These are phyloP conservation scores for Sturmia bella DNA, from an alignment of 2,888 invertebrate genomes.

Conservation along the genomic window DNA sequence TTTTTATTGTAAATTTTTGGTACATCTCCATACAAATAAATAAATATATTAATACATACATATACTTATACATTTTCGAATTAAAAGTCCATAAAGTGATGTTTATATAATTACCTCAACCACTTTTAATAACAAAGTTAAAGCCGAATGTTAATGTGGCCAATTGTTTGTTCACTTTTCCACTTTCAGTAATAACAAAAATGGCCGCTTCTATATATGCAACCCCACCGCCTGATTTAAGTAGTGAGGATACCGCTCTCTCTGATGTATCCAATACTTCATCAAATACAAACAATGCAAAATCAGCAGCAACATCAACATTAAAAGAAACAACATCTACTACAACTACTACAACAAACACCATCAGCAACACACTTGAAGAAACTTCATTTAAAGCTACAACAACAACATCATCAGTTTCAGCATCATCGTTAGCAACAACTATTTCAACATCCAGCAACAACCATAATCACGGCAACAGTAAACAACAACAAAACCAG, in stretches of 20 bases:
- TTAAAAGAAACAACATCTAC: slow-evolving; percentile 43
- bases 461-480: too few species aligned
- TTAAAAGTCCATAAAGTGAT: too few species aligned
- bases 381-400: slow-evolving; percentile 28
- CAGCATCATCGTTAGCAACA: slow-evolving; percentile 41
- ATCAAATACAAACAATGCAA: slow-evolving; percentile 70
- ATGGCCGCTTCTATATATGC: slow-evolving; percentile 83
- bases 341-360: slow-evolving; percentile 41
- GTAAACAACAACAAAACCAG: slow-evolving; percentile 60
- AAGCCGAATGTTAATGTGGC: background rate
- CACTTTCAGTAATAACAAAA: slow-evolving; percentile 79
- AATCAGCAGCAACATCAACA: slow-evolving; percentile 59
- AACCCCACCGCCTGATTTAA: slow-evolving; percentile 82
- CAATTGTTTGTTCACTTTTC: background rate
- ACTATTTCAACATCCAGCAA: slow-evolving; percentile 29
- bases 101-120: too few species aligned
- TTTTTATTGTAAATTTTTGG: too few species aligned
- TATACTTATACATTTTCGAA: too few species aligned
- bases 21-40: too few species aligned
- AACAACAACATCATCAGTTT: slow-evolving; percentile 17
- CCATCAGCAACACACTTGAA: slow-evolving; percentile 20
- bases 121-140: background rate
- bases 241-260: slow-evolving; percentile 82
- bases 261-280: slow-evolving; percentile 81
- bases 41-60: too few species aligned